Base-by-base conservation (phyloP, 2,888 invertebrate species). In the Gryllus longicercus region DNA sequence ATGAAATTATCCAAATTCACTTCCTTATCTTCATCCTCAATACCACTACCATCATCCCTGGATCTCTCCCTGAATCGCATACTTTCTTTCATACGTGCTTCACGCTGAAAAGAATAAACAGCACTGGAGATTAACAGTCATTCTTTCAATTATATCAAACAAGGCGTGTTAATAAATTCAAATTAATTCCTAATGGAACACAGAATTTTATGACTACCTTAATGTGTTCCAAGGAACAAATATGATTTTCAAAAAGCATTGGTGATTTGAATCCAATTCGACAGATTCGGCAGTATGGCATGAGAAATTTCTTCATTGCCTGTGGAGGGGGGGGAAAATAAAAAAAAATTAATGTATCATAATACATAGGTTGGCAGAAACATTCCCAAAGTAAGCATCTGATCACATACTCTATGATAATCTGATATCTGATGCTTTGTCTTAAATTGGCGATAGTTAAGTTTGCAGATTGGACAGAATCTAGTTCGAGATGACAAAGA, bases 201-300 rank as follows among this genome's bases (percentile, higher is more conserved):
- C 78, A 79, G 80, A 80, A 77, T 82, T 82, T 83, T 74, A 81
- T 14, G 76, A 83, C 85, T 87, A 94, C 94, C 91, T 93, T 93
- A 50, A 95, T 91, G 85, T 95, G 95, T 81, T 94, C 94, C 83
- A 95, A 87, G 0, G 94, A 93, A 85, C 94, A 94, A 83, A 94
- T 91, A 87, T 96, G 96, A 82, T 93, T 93, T 86, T 96, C 95
- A 86, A 93, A 95, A 21, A 93, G 89, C 94, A 95, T 95, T 18
- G 95, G 94, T 83, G 94, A 94, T 84, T 94, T 93, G 88, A 95
- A 95, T 74, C 92, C 91, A 84, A 93, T 88, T 81, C 92, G 92
- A 86, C 95, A 96, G 78, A 93, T 90, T 84, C 92, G 92, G 85
- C 95, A 95, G 87, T 91, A 93, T 2, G 95, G 95, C 91, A 94